Percentiles rank a stretch among this genome's conserved stretches.
These are phyloP conservation scores for Spheniscus humboldti DNA, from an alignment of 2,797 vertebrate genomes.

Conservation along the genomic window DNA sequence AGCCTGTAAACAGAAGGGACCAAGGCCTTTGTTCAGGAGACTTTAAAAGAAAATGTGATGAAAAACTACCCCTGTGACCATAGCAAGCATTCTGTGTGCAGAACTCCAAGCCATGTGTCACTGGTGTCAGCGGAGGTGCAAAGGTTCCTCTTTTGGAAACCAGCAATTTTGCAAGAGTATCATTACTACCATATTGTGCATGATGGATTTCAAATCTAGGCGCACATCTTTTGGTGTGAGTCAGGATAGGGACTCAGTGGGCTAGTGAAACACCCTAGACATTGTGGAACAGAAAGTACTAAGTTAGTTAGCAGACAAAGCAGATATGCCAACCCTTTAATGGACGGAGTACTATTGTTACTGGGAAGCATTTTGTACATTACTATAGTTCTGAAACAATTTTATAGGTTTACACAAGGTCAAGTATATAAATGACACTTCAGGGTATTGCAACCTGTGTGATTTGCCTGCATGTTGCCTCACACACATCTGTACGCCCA, in stretches of 20 bases:
- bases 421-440: not conserved
- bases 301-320: not conserved
- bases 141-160: not conserved
- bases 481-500: accelerated
- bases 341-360: not conserved
- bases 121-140: accelerated
- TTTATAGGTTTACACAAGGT: not conserved
- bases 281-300: not conserved
- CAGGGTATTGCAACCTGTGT: not conserved
- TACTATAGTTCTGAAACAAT: not conserved
- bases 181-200: not conserved
- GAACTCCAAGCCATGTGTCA: not conserved
- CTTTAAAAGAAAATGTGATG: not conserved
- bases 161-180: not conserved
- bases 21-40: not conserved
- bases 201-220: not conserved
- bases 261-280: not conserved
- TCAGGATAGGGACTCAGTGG: not conserved
- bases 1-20: not conserved
- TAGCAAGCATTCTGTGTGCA: not conserved
- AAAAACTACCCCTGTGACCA: not conserved
- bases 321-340: not conserved
- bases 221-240: not conserved
- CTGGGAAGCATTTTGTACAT: not conserved
- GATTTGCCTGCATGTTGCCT: not conserved